These are phyloP conservation scores for Calosoma granatense DNA, from an alignment of 1,140 invertebrate species.

Conservation along the genomic window DNA sequence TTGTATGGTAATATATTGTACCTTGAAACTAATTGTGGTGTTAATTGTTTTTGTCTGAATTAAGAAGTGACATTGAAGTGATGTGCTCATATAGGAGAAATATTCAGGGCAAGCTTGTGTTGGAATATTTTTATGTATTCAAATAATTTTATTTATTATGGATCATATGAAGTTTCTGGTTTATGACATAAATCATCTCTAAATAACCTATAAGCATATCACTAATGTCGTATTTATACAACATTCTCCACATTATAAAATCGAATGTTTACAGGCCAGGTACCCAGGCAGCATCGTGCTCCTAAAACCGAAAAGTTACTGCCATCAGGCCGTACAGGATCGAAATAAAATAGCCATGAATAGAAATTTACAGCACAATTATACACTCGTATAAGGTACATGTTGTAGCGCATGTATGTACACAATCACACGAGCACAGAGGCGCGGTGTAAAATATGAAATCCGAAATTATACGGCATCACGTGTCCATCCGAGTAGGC, in stretches of 20 bases:
- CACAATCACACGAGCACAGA: background rate
- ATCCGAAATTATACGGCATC: background rate
- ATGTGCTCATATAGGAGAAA: no score
- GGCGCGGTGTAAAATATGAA: conserved; percentile 1
- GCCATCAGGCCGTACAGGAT: background rate
- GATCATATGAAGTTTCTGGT: no score
- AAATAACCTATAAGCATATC: no score
- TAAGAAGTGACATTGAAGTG: no score
- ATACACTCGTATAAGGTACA: background rate
- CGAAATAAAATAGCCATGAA: conserved; percentile 4
- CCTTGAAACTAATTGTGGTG: no score
- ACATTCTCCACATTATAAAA: conserved; percentile 1
- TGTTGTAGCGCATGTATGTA: background rate
- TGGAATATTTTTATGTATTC: no score
- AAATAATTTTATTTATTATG: no score
- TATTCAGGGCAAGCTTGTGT: no score
- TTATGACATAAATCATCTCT: no score
- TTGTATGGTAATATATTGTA: no score
- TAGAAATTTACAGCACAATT: conserved; percentile 7
- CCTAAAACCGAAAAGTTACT: background rate
- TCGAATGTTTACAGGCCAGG: background rate
- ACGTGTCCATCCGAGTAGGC: background rate
- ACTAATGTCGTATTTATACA: conserved; percentile 2
- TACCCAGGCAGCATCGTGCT: background rate
- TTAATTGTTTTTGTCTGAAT: no score